Evolutionary conservation across 2,888 invertebrate species (phyloP), one percentile per base, ranked within the genome.

Genomic region (Vanessa cardui): DNA sequence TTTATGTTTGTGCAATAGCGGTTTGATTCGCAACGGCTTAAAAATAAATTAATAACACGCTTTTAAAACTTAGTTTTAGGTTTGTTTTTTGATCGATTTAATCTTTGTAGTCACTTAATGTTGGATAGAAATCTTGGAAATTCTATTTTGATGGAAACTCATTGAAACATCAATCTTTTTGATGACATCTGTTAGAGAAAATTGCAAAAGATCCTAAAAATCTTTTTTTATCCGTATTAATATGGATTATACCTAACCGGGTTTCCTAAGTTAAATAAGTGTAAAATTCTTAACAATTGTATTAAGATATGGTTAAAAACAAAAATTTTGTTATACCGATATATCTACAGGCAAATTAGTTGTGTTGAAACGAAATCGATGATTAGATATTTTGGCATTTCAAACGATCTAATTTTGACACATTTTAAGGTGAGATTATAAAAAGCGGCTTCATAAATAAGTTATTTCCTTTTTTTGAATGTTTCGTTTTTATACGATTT

Each of bases 361-460:
- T n/a, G 26, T n/a, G 52, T 54, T 31, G 31, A 54, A 54, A 31
- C 52, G n/a, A 54, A 54, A 31, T 54, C 26, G 7, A n/a, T n/a
- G 52, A 54, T 54, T 21, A n/a, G 31, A 31, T 54, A 31, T 54
- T 54, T 54, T 31, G 52, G 26, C 31, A 54, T 54, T 54, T 54
- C 16, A 16, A 54, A 31, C 7, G 16, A 16, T 54, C 31, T 31
- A 54, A 31, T 54, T 16, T 54, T 15, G 52, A 54, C 26, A 31
- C 16, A 31, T 54, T 31, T 54, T 54, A 54, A 54, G 52, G 31
- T 31, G 31, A 54, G 26, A 16, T 54, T 31, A 54, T 54, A 54
- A 54, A 54, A 54, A 54, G 31, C 7, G 52, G 16, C 31, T 54
- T 54, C 16, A 31, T 54, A 54, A 54, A 31, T 52, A 52, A 26